Conservation (phyloP, 2,113 vertebrate genomes). For the Ophthalmolycus amberensis region DNA sequence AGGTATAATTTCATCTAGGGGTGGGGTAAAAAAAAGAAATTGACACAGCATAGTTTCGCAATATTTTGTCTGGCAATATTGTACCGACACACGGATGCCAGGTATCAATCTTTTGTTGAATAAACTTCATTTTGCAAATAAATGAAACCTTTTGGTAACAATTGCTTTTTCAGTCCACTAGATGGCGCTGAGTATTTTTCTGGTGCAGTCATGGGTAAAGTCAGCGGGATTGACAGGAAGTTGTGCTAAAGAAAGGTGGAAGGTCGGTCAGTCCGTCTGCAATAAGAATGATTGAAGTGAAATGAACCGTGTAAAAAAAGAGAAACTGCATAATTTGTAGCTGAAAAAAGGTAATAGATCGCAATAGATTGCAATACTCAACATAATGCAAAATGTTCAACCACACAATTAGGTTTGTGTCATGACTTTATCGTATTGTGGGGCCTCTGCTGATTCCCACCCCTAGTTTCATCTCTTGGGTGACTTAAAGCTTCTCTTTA, state of each 20-base stretch:
- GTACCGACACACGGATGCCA: no score
- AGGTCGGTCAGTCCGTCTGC: background rate
- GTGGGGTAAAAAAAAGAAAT: background rate
- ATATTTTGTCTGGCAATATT: no score
- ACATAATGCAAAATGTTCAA: background rate
- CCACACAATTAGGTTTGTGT: background rate
- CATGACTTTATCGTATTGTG: background rate
- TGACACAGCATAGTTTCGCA: no score
- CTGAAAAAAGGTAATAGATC: no score
- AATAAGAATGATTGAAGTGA: no score
- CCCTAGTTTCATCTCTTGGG: background rate
- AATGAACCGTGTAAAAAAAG: no score
- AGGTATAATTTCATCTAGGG: background rate
- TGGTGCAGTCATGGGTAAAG: background rate
- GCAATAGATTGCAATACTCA: background rate
- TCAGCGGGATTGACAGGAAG: background rate
- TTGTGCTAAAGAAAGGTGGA: background rate
- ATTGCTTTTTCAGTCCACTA: background rate
- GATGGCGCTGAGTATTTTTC: background rate
- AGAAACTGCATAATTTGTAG: background rate
- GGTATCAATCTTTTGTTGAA: no score
- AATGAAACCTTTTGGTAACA: background rate
- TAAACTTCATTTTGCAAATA: no score
- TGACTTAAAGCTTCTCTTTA: background rate
- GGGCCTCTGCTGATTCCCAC: background rate